Evolutionary conservation across 2,797 vertebrate species (phyloP), one percentile per base, ranked within the genome.

Genomic region (Emydoidea blandingii): DNA sequence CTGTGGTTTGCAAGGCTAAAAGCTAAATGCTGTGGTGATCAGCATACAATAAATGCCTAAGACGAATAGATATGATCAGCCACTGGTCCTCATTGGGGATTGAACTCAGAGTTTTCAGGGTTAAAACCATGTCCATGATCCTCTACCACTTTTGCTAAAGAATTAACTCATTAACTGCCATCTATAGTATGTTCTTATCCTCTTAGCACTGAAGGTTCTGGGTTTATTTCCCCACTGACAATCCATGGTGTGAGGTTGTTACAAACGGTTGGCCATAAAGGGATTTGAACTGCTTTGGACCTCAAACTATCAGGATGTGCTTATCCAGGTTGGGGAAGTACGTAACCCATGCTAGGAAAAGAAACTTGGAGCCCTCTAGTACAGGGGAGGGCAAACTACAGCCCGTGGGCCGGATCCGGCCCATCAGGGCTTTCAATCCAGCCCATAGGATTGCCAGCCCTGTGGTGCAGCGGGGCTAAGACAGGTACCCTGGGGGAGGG

Each of bases 41-140:
- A 49, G 54, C 23, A 85, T 50, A 96, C 21, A 41, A 72, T 25
- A 23, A 96, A 96, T 96, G 94, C 94, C 94, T 94, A 92, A 80
- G 80, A 5, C 49, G 47, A 91, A 84, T 34, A 87, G 52, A 89
- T 31, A 14, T 11, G 78, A 23, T 41, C 41, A 94, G 80, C 57
- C 93, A 91, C 10, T 41, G 37, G 68, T 0, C 0, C 12, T 87
- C 54, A 81, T 68, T 90, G 91, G 87, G 87, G 92, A 93, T 93
- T 54, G 53, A 93, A 96, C 50, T 23, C 82, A 91, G 37, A 3
- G 34, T 72, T 57, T 76, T 89, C 54, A 92, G 92, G 87, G 74
- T 88, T 72, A 93, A 21, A 0, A 3, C 27, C 85, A 4, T 54
- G 21, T 25, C 54, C 54, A 92, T 31, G 79, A 94, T 59, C 52